phyloP scores from a whole-genome alignment of 2,113 vertebrate species.

The Heterotilapia buettikoferi region DNA sequence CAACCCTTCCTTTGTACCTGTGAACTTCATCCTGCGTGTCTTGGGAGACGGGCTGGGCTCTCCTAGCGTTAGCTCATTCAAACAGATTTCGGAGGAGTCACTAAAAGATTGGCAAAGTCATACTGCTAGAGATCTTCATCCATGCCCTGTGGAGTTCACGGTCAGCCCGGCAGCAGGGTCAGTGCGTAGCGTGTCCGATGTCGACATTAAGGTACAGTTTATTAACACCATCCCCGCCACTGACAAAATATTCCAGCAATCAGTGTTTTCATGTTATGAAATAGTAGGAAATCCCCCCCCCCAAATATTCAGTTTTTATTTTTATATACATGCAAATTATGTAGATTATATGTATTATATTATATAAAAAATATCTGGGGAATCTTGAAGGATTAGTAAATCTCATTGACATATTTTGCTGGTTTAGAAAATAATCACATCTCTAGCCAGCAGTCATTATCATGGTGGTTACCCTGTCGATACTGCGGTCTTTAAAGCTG shows the following conservation, averaged over 20 bases:
- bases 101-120: conserved; percentile 41
- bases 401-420: background rate
- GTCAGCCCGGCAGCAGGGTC: conserved; percentile 70
- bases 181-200: conserved; percentile 58
- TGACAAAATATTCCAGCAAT: background rate
- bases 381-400: background rate
- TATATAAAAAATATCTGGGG: background rate
- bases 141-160: conserved; percentile 75
- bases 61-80: conserved; percentile 58
- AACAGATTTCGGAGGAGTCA: conserved; percentile 27
- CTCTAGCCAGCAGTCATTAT: background rate
- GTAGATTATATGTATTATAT: background rate
- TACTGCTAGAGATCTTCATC: background rate
- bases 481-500: background rate
- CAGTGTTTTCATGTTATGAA: background rate
- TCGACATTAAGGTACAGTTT: conserved; percentile 71
- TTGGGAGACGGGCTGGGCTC: conserved; percentile 74
- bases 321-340: background rate
- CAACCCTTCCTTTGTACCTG: conserved; percentile 81
- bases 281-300: no score
- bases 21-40: conserved; percentile 78
- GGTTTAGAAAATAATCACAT: background rate
- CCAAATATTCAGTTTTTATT: background rate
- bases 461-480: background rate
- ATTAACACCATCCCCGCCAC: rapidly evolving